Conservation (phyloP, 2,888 invertebrate species). For the Mimas tiliae region DNA sequence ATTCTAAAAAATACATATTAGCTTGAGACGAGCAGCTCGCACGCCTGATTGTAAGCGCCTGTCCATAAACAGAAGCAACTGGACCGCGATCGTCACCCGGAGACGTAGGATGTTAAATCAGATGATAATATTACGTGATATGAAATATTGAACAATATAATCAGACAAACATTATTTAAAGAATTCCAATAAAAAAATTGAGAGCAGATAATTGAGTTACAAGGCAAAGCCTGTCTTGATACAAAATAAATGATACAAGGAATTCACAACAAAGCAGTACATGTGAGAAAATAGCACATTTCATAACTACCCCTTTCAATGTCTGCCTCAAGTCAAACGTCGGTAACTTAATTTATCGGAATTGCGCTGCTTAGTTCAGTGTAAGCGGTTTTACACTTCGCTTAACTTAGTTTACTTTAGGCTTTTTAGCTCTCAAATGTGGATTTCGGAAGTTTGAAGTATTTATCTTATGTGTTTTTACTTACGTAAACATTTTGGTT, state of each 20-base stretch:
- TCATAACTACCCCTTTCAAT: conserved; percentile 29
- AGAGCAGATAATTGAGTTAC: neutral
- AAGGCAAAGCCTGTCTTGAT: neutral
- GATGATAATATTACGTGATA: no score
- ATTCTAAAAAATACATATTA: no score
- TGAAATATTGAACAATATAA: neutral
- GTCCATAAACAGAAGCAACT: no score
- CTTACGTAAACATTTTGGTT: conserved; percentile 29
- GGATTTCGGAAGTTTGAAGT: neutral
- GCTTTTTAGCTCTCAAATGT: conserved; percentile 40
- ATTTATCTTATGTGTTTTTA: conserved; percentile 1
- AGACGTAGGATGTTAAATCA: no score
- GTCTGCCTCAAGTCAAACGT: conserved; percentile 28
- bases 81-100: no score
- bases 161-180: neutral
- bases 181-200: neutral
- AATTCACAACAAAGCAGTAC: conserved; percentile 2
- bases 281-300: conserved; percentile 23
- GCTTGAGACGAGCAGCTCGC: no score
- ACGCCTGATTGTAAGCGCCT: no score
- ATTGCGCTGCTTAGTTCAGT: conserved; percentile 44
- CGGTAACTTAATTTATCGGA: conserved; percentile 55
- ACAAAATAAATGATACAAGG: neutral
- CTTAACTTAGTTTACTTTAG: conserved; percentile 54
- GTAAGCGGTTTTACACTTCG: conserved; percentile 55